Evolutionary conservation across 2,113 vertebrate genomes (phyloP).

Genomic region (Oryzias curvinotus): DNA sequence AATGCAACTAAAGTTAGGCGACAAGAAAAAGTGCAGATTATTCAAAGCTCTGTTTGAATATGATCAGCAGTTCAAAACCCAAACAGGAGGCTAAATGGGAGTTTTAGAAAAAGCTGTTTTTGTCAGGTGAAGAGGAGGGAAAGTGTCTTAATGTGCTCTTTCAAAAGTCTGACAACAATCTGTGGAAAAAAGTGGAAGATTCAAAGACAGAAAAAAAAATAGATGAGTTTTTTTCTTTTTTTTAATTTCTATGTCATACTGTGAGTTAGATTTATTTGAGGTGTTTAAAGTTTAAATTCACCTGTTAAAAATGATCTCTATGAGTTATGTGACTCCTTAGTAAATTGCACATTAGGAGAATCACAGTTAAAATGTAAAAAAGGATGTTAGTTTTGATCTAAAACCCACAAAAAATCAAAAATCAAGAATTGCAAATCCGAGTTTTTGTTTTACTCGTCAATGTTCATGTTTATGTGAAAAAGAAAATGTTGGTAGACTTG

Average conservation of each 20-base stretch:
- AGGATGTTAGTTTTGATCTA: no score
- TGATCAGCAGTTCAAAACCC: constrained; percentile 74
- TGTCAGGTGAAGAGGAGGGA: constrained; percentile 38
- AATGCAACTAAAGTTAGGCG: constrained; percentile 74
- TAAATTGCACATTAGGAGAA: constrained; percentile 8
- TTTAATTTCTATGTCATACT: constrained; percentile 9
- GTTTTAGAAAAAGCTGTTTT: constrained; percentile 57
- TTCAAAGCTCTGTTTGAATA: constrained; percentile 74
- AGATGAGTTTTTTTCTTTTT: background rate
- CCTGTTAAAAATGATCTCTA: constrained; percentile 7
- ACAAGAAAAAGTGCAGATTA: constrained; percentile 65
- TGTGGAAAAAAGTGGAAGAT: constrained; percentile 42
- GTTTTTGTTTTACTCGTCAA: background rate
- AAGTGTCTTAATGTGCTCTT: constrained; percentile 32
- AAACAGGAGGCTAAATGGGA: constrained; percentile 61
- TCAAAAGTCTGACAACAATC: constrained; percentile 46
- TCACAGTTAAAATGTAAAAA: no score
- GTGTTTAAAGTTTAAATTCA: constrained; percentile 24
- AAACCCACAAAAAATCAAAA: background rate
- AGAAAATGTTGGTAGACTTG: background rate
- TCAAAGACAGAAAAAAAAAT: background rate
- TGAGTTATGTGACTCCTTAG: constrained; percentile 1
- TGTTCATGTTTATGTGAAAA: background rate
- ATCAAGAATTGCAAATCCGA: no score
- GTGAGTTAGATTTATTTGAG: constrained; percentile 7